phyloP scores from a whole-genome alignment of 2,797 vertebrate genomes.

The Myripristis jacobus region DNA sequence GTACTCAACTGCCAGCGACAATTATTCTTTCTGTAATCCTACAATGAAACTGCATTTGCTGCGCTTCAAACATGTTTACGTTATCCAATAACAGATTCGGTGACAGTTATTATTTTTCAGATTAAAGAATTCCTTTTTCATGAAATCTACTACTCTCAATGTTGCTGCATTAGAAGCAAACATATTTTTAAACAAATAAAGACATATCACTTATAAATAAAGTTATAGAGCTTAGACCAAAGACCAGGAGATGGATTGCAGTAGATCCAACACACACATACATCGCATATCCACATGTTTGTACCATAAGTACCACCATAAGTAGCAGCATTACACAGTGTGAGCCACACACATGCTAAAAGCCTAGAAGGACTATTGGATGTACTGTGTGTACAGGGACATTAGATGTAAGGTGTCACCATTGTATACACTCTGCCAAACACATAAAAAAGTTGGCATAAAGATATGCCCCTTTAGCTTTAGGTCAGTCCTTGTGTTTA shows the following conservation, averaged over 20 bases:
- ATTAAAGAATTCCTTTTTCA: slow-evolving; percentile 39
- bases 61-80: slow-evolving; percentile 1
- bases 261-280: too few species aligned
- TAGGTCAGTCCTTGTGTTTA: too few species aligned
- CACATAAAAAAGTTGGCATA: neutral
- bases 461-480: too few species aligned
- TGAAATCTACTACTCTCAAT: slow-evolving; percentile 34
- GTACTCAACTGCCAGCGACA: neutral
- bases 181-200: neutral
- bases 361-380: too few species aligned
- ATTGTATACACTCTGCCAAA: neutral
- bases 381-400: too few species aligned
- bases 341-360: too few species aligned
- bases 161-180: neutral
- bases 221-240: neutral
- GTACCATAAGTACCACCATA: too few species aligned
- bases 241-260: too few species aligned
- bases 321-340: too few species aligned
- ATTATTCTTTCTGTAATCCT: slow-evolving; percentile 4
- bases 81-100: neutral
- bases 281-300: too few species aligned
- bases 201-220: neutral
- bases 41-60: slow-evolving; percentile 17
- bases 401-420: too few species aligned
- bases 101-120: slow-evolving; percentile 34